Base-by-base conservation (phyloP, 2,113 vertebrate genomes). In the Oncorhynchus nerka region DNA sequence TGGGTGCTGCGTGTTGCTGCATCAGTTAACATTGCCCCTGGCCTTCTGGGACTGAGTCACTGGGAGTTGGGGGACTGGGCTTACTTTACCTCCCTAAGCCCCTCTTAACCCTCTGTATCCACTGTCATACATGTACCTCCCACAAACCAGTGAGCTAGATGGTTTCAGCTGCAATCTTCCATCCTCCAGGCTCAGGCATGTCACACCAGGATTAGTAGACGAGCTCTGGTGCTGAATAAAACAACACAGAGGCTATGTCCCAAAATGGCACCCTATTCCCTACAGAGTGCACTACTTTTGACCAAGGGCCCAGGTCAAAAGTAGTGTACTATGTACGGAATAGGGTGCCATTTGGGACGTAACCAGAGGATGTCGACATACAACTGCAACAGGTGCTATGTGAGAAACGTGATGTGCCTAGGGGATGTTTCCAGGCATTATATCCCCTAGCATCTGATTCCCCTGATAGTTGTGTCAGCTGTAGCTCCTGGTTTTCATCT, bases 161-260 rank as follows among this genome's bases (percentile, higher is more conserved):
- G 80, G 75, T 75, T 86, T 75, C 71, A 34, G 34, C 34, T 34
- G 34, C 34, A 7, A 78, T 45, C 19, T 48, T 24, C 19, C 19
- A n/a, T 34, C 5, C 30, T 16, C 22, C 66, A 71, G 77, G 81
- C 86, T 85, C 76, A 75, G 79, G 71, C 45, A 69, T 80, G 80
- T 84, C 77, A 65, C 74, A 45, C 77, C 32, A 4, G 76, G 75
- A 87, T 84, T 78, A 77, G 80, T 75, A 61, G 73, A 62, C 49
- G 66, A 75, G 65, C 76, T 75, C 71, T 78, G 68, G 76, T 24
- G 49, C 71, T 77, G 79, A 85, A 89, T 88, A 79, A 81, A 83
- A 84, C 66, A 84, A 80, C 79, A 79, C 71, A 79, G 22, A 74
- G 55, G 80, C 2, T 24, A 28, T 8, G 22, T 16, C 9, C 11